Evolutionary conservation across 2,888 invertebrate species (phyloP).

Genomic region (Mesodorylaimus sp.): DNA sequence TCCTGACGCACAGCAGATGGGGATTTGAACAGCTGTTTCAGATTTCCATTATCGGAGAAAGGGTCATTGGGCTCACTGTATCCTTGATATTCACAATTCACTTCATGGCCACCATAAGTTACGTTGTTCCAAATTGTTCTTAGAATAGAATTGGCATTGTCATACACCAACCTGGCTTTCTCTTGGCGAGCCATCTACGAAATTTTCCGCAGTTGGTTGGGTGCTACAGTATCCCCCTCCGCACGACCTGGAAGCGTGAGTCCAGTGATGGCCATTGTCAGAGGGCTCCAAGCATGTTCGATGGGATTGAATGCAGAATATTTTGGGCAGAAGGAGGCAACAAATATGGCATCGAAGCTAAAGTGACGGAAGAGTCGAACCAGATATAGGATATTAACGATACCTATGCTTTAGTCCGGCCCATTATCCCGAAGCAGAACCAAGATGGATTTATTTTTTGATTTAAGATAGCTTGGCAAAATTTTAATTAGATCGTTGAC

Average conservation of each 20-base stretch:
- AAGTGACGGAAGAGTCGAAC: not conserved
- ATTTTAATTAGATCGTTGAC: constrained; percentile 2
- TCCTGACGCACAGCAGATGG: no score
- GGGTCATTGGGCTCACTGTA: not conserved
- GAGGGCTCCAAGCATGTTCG: constrained; percentile 1
- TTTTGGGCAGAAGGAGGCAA: not conserved
- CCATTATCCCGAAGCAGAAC: not conserved
- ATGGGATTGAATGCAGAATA: constrained; percentile 2
- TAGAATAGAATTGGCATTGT: not conserved
- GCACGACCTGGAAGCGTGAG: not conserved
- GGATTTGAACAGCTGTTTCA: no score
- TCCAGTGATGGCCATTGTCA: not conserved
- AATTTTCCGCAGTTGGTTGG: not conserved
- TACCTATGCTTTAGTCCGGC: not conserved
- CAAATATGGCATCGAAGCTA: not conserved
- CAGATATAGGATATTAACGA: not conserved
- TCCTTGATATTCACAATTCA: not conserved
- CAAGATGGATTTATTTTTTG: not conserved
- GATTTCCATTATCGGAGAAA: no score
- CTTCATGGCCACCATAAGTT: not conserved
- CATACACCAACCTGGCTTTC: not conserved
- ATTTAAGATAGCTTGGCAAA: not conserved
- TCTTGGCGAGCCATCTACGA: not conserved
- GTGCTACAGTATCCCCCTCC: not conserved
- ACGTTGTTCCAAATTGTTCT: not conserved